These are phyloP conservation scores for Mustelus asterias DNA, from an alignment of 2,113 vertebrate genomes.

Conservation along the genomic window DNA sequence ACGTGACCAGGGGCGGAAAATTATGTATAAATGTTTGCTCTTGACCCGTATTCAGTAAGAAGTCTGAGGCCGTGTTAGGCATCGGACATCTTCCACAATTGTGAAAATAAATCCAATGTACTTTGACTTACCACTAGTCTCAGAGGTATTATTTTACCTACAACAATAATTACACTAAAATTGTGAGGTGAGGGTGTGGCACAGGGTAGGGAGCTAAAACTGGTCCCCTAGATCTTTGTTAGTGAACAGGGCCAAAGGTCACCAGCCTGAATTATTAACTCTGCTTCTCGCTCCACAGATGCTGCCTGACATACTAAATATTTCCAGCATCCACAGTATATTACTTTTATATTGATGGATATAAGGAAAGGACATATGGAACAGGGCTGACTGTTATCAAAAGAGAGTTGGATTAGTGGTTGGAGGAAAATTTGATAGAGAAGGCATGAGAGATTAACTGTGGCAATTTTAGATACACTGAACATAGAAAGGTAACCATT, in stretches of 20 bases:
- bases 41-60: no score
- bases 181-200: neutral
- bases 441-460: neutral
- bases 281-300: neutral
- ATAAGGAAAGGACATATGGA: neutral
- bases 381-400: neutral
- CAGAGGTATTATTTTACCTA: no score
- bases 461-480: neutral
- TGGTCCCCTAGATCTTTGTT: no score
- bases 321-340: neutral
- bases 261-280: neutral
- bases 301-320: neutral
- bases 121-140: no score
- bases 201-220: neutral
- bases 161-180: no score
- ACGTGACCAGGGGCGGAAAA: no score
- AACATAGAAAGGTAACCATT: no score
- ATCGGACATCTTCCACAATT: no score
- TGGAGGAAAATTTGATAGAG: neutral
- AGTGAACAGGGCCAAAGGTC: neutral
- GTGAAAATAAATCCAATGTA: no score
- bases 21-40: no score
- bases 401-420: neutral
- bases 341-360: neutral
- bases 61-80: no score